Evolutionary conservation across 2,113 vertebrate genomes (phyloP).

Genomic region (Menura novaehollandiae): DNA sequence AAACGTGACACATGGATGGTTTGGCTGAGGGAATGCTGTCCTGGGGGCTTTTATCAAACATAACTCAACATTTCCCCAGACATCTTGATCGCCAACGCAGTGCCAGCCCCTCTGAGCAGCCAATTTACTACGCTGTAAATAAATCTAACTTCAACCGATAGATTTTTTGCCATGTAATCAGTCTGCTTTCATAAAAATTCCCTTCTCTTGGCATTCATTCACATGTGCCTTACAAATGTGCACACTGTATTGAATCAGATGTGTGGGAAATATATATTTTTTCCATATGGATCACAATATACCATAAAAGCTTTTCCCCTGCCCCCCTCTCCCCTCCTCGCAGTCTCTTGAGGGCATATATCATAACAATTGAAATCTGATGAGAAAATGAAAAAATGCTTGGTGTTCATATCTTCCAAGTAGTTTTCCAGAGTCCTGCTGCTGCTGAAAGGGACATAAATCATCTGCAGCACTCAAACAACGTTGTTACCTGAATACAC

Average conservation of each 20-base stretch:
- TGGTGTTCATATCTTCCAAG: slow-evolving; percentile 50
- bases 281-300: slow-evolving; percentile 70
- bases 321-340: not conserved
- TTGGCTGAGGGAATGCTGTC: not conserved
- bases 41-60: not conserved
- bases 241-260: not conserved
- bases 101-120: slow-evolving; percentile 32
- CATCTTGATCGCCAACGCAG: not conserved
- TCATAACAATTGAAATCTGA: slow-evolving; percentile 67
- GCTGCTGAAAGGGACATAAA: slow-evolving; percentile 51
- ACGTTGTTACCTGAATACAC: slow-evolving; percentile 3
- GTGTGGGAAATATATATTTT: slow-evolving; percentile 67
- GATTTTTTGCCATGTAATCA: slow-evolving; percentile 66
- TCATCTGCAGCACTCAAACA: not conserved
- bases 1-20: not conserved
- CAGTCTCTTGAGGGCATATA: slow-evolving; percentile 54
- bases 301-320: slow-evolving; percentile 51
- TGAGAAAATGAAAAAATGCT: slow-evolving; percentile 72
- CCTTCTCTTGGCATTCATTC: slow-evolving; percentile 48
- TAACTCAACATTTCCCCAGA: not conserved
- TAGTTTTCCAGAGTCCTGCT: slow-evolving; percentile 68
- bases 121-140: slow-evolving; percentile 40
- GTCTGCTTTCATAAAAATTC: slow-evolving; percentile 64
- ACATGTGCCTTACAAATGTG: slow-evolving; percentile 67
- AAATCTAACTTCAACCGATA: slow-evolving; percentile 40